Conservation (phyloP, 2,888 invertebrate genomes). For the Marronus borbonicus region DNA sequence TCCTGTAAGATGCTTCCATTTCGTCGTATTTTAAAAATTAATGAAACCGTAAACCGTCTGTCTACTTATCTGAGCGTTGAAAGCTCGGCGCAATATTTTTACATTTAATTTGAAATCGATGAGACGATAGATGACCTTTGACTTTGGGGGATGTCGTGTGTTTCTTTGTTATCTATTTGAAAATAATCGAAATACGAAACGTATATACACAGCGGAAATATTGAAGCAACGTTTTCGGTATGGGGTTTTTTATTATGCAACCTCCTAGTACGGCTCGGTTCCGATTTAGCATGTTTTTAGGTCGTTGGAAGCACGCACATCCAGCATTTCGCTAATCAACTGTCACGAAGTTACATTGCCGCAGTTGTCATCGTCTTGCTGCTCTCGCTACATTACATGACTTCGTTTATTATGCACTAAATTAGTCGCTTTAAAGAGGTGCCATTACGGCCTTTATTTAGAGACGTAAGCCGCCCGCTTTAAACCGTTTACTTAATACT, state of each 20-base stretch:
- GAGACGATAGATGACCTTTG: neutral
- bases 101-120: neutral
- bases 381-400: neutral
- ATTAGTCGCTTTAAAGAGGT: conserved; percentile 15
- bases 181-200: conserved; percentile 14
- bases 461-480: neutral
- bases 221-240: neutral
- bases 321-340: conserved; percentile 34
- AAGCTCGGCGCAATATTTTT: conserved; percentile 1
- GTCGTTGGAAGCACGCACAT: conserved; percentile 43
- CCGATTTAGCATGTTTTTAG: conserved; percentile 38
- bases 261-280: conserved; percentile 45
- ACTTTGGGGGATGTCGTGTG: neutral
- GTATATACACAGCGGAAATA: neutral
- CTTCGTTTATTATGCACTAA: neutral
- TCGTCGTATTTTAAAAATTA: too few relatives aligned
- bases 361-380: conserved; percentile 29
- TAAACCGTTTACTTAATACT: too few relatives aligned
- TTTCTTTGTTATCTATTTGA: neutral
- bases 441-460: neutral
- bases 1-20: too few relatives aligned
- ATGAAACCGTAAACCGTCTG: too few relatives aligned
- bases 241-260: conserved; percentile 30
- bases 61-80: too few relatives aligned
- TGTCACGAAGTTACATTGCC: conserved; percentile 32